Percentiles rank a stretch among this genome's conserved stretches.
Conservation (phyloP, 2,888 invertebrate species). For the Chrysolina americana region DNA sequence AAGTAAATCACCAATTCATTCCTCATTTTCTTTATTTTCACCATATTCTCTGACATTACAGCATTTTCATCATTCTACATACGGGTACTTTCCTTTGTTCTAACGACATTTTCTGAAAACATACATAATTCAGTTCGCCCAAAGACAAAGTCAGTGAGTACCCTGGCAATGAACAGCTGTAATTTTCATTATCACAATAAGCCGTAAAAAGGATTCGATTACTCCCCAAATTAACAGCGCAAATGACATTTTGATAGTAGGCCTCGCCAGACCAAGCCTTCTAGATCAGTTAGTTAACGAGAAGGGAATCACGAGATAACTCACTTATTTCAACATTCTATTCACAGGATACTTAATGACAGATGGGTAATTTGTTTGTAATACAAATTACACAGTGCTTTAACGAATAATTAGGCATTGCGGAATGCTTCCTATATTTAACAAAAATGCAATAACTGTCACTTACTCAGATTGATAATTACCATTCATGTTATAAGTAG, state of each 20-base stretch:
- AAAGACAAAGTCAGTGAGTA: background rate
- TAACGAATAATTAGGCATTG: background rate
- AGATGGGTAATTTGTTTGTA: conserved; percentile 22
- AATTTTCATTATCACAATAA: conserved; percentile 25
- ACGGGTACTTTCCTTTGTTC: too few species aligned
- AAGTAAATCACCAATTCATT: too few species aligned
- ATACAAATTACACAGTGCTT: background rate
- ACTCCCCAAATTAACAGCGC: conserved; percentile 45
- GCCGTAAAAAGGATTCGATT: conserved; percentile 8
- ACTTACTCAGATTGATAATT: too few species aligned
- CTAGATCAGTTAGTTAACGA: conserved; percentile 52
- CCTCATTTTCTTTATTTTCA: too few species aligned
- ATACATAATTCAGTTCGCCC: background rate
- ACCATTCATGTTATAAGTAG: too few species aligned
- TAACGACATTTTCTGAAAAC: too few species aligned
- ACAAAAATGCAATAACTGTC: background rate
- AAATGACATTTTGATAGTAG: conserved; percentile 61
- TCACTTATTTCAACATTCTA: conserved; percentile 29
- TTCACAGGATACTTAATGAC: conserved; percentile 2
- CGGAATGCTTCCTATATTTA: background rate
- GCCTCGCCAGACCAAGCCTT: conserved; percentile 47
- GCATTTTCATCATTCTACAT: too few species aligned
- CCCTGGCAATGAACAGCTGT: background rate
- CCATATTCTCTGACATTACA: too few species aligned
- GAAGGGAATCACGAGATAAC: conserved; percentile 56